Evolutionary conservation across 64 coral and sea anemone species (phyloP), one percentile per base, ranked within the genome.

Genomic region (Stichodactyla helianthus): DNA sequence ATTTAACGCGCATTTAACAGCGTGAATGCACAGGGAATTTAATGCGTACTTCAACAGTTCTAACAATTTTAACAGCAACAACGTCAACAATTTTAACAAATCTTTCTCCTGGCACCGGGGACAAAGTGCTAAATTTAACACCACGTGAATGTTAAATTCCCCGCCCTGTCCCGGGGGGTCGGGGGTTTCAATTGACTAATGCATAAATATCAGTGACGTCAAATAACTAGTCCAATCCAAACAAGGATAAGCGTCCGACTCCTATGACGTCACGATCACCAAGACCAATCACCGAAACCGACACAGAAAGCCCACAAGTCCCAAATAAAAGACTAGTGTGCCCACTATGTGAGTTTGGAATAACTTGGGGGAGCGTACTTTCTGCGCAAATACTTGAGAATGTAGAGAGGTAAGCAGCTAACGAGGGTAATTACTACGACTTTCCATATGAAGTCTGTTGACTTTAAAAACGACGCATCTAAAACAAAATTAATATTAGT

Each of bases 311-410:
- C 25, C 68, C 68, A 74, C 8, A 74, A 74, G 26, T 7, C 10
- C 26, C 68, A 74, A 28, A 10, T 28, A 0, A 74, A 74, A 74
- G 68, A 31, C 25, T n/a, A 74, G 10, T 74, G 4, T 10, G 10
- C 6, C 55, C 59, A 84, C 71, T 92, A 95, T 64, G 97, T 99
- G 19, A 99, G 90, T 57, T 99, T 99, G 23, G 97, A 99, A 79
- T 99, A 99, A 82, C 97, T 99, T 16, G 97, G 91, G n/a, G 97
- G 97, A 1, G 97, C 97, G 77, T 99, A 99, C 51, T 93, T 99
- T 77, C 88, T 90, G 80, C 97, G 86, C 16, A 99, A 83, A 68
- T 90, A 99, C 53, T 99, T 99, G 12, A 94, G 85, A 77, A 99
- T 99, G 85, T 99, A 99, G 74, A 99, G 85, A 51, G 97, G 97